phyloP scores from a whole-genome alignment of 2,113 vertebrate species.

The Hassar affinis region DNA sequence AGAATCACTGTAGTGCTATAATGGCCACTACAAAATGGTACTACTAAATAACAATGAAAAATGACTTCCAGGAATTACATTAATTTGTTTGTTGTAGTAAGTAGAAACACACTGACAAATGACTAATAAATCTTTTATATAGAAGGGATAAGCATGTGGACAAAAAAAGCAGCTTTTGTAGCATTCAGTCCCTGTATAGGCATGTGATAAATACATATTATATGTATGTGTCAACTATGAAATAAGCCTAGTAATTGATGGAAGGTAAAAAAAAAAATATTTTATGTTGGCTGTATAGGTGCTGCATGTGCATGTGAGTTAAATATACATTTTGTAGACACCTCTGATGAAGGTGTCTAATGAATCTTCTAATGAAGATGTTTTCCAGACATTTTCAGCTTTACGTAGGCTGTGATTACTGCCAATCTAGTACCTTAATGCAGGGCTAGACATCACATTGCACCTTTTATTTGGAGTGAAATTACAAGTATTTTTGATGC shows the following conservation, averaged over 20 bases:
- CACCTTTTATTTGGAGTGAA: slow-evolving; percentile 18
- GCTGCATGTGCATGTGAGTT: not conserved
- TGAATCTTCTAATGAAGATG: not conserved
- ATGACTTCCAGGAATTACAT: slow-evolving; percentile 11
- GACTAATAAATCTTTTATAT: slow-evolving; percentile 7
- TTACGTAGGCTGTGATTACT: not conserved
- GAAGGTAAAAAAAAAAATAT: not conserved
- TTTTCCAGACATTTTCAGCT: not conserved
- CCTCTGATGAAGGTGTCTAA: no score
- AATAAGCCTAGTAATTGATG: not conserved
- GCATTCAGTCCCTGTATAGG: not conserved
- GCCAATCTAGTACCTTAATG: not conserved
- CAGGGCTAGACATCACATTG: not conserved
- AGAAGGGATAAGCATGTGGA: not conserved
- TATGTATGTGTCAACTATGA: not conserved
- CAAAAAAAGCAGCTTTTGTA: not conserved
- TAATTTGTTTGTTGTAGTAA: not conserved
- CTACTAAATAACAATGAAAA: not conserved
- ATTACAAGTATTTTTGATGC: not conserved
- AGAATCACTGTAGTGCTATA: not conserved
- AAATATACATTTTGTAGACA: not conserved
- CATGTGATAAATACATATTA: not conserved
- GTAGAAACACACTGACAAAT: not conserved
- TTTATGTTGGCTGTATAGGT: not conserved
- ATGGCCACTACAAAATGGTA: not conserved